Percentiles rank a stretch among this genome's conserved stretches.
These are phyloP conservation scores for Coluber constrictor DNA, from an alignment of 2,797 vertebrate genomes.

Conservation along the genomic window DNA sequence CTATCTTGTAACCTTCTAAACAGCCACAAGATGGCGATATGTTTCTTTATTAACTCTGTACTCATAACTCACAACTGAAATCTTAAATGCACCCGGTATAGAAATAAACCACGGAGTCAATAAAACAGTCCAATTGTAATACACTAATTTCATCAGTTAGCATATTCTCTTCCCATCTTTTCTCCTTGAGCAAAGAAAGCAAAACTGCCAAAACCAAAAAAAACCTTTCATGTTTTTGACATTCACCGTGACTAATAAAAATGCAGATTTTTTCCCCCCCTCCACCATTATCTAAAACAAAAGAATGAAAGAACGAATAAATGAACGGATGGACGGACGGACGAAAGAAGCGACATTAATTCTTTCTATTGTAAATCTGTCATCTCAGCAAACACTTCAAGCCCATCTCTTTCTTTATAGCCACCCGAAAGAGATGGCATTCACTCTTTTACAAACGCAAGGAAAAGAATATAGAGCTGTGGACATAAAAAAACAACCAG, in stretches of 20 bases:
- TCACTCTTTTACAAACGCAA: neutral
- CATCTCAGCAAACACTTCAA: neutral
- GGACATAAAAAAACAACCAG: neutral
- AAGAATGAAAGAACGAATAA: neutral
- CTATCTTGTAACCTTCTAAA: constrained; percentile 21
- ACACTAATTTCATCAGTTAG: constrained; percentile 23
- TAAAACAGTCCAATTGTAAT: constrained; percentile 30
- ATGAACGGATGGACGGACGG: neutral
- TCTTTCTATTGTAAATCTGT: constrained; percentile 13
- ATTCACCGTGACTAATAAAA: neutral
- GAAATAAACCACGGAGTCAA: constrained; percentile 25
- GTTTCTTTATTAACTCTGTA: constrained; percentile 48
- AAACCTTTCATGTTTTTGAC: neutral
- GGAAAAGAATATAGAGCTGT: neutral
- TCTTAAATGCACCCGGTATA: neutral
- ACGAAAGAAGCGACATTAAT: neutral
- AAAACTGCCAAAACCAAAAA: neutral
- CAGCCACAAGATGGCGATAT: constrained; percentile 57
- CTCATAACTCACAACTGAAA: neutral
- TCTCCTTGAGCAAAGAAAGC: constrained; percentile 6
- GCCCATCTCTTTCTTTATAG: neutral
- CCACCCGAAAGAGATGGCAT: neutral
- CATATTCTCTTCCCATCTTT: constrained; percentile 10
- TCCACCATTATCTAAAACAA: neutral
- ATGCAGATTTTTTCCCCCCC: neutral